phyloP scores from a whole-genome alignment of 2,888 invertebrate species.

The Cephonodes hylas region DNA sequence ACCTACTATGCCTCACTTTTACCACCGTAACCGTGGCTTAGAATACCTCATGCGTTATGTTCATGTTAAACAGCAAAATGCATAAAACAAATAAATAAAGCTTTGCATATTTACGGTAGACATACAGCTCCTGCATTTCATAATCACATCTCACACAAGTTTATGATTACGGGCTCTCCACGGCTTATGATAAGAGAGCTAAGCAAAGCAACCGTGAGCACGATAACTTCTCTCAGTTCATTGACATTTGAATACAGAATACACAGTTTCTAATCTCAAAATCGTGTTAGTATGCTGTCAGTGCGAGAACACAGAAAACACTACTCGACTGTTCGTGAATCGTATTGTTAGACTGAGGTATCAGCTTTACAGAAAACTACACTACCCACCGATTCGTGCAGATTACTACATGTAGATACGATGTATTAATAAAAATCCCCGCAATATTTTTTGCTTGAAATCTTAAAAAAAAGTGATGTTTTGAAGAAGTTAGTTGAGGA shows the following conservation, averaged over 20 bases:
- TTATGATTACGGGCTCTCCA: not conserved
- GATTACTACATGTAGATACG: too few species aligned
- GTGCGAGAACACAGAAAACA: not conserved
- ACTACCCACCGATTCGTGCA: too few species aligned
- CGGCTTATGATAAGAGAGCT: not conserved
- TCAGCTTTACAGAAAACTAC: too few species aligned
- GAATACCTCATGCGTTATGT: too few species aligned
- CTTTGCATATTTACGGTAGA: not conserved
- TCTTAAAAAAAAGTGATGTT: too few species aligned
- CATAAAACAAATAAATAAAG: not conserved
- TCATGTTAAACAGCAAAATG: too few species aligned
- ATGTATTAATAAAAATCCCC: too few species aligned
- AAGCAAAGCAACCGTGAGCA: conserved; percentile 8
- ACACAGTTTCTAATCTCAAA: not conserved
- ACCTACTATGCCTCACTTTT: too few species aligned
- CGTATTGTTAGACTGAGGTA: not conserved
- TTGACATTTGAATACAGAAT: not conserved
- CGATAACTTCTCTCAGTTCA: conserved; percentile 8
- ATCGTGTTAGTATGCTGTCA: not conserved
- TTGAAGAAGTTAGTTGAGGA: too few species aligned
- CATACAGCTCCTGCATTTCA: not conserved
- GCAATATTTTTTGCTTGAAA: too few species aligned
- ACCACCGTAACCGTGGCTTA: too few species aligned
- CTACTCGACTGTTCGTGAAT: not conserved
- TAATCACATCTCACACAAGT: not conserved